Base-by-base conservation (phyloP, 2,888 invertebrate species). In the Napeogenes sylphis region DNA sequence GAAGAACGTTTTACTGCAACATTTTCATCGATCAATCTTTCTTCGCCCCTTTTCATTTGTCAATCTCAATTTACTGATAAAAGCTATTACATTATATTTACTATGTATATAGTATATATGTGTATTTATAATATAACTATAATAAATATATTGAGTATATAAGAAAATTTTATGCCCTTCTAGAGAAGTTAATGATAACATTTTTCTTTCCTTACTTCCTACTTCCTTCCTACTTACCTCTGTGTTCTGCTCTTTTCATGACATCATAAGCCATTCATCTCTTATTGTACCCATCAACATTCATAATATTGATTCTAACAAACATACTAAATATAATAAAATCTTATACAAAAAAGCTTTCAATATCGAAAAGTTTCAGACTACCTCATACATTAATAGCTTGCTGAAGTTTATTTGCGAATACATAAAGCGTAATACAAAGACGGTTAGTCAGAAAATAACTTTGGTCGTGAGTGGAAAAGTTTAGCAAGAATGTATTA, bases 51-150 rank as follows among this genome's bases (percentile, higher is more conserved):
- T 76, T 78, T 84, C 82, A 81, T 83, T 84, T 82, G 85, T 84
- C 85, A 84, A 82, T 85, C 84, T 80, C 78, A 80, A 81, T 85
- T 82, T 78, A 75, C 73, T 70, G 76, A 74, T 79, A 76, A 83
- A 83, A 80, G 76, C 75, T 76, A 82, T 82, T 79, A 61, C 66
- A 65, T 68, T 63, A 68, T 63, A 63, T 71, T 71, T 72, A 75
- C 72, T 72, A 71, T 64, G 67, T 65, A 59, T 54, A 63, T 35
- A 45, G 10, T 30, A 13, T 60, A 63, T 21, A 21, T 21, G 1
- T 21, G 21, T 21, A 21, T 21, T 21, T 21, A 21, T 21, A 21
- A 21, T 21, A 21, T 21, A 21, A 21, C 21, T 21, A 21, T 21
- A 21, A 21, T 21, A 21, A 21, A 21, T 21, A 21, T 21, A 21